phyloP scores from a whole-genome alignment of 2,797 vertebrate species.

The Peromyscus aztecus region DNA sequence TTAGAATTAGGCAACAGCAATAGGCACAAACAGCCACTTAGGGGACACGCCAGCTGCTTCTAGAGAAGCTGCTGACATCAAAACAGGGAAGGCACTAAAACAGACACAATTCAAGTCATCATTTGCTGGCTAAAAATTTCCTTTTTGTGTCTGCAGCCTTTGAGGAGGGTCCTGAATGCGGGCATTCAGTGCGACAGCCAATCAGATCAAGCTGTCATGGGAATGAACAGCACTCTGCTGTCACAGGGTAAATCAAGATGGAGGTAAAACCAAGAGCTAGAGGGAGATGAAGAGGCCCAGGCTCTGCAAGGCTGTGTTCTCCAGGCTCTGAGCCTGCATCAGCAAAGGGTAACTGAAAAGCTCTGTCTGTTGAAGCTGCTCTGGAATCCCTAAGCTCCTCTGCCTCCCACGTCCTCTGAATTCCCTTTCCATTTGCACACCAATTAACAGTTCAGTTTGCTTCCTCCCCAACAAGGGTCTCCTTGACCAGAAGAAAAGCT shows the following conservation, averaged over 20 bases:
- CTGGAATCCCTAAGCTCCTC: not conserved
- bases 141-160: slow-evolving; percentile 52
- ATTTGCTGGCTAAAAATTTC: slow-evolving; percentile 73
- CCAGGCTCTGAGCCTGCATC: not conserved
- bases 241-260: not conserved
- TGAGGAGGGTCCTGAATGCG: slow-evolving; percentile 48
- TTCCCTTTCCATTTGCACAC: not conserved
- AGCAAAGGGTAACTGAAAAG: not conserved
- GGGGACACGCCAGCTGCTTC: slow-evolving; percentile 73
- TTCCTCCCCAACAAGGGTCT: slow-evolving; percentile 37
- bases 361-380: not conserved
- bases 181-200: slow-evolving; percentile 4
- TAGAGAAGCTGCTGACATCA: slow-evolving; percentile 68
- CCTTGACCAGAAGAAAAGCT: slow-evolving; percentile 36
- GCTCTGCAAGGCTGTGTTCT: not conserved
- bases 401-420: not conserved
- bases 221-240: not conserved
- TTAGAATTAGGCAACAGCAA: slow-evolving; percentile 74
- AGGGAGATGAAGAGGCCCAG: not conserved
- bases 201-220: not conserved
- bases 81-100: slow-evolving; percentile 64
- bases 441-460: slow-evolving; percentile 28
- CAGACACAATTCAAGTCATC: slow-evolving; percentile 56
- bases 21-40: slow-evolving; percentile 69
- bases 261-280: not conserved